Percentiles rank a stretch among this genome's conserved stretches.
These are phyloP conservation scores for Okapia johnstoni DNA, from an alignment of 2,113 vertebrate species.

Conservation along the genomic window DNA sequence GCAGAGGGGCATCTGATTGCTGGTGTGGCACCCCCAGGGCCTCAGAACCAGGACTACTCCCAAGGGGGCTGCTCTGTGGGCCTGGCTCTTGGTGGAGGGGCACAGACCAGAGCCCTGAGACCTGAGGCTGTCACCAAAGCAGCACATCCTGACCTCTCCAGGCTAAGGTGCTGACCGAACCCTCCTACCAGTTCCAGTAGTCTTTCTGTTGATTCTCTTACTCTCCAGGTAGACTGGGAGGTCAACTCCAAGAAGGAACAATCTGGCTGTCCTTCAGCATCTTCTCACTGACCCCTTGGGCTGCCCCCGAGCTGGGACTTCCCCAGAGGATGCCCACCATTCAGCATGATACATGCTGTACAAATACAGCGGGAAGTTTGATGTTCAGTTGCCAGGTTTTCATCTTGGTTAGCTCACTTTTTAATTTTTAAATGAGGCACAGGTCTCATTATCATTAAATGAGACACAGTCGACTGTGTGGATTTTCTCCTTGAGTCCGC, in stretches of 20 bases:
- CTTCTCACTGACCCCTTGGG: not conserved
- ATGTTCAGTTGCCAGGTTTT: not conserved
- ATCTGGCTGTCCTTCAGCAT: not conserved
- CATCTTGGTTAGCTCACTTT: not conserved
- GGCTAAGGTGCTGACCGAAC: not conserved
- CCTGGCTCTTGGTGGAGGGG: not conserved
- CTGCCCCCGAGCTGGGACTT: too few species aligned
- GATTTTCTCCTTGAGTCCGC: not conserved
- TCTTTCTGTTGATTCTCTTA: not conserved
- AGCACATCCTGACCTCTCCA: not conserved
- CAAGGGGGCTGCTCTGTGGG: not conserved
- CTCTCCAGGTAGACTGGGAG: not conserved
- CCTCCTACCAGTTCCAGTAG: not conserved
- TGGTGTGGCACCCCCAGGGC: not conserved
- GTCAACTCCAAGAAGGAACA: not conserved
- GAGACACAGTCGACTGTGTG: rapidly evolving
- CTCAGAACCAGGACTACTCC: not conserved
- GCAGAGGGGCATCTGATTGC: not conserved
- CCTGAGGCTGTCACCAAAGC: not conserved
- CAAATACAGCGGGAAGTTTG: rapidly evolving
- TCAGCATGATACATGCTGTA: not conserved
- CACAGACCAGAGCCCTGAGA: not conserved
- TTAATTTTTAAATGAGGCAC: not conserved
- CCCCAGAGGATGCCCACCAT: not conserved
- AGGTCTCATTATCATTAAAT: not conserved